Evolutionary conservation across 2,888 invertebrate species (phyloP).

Genomic region (Drosophila ezoana): DNA sequence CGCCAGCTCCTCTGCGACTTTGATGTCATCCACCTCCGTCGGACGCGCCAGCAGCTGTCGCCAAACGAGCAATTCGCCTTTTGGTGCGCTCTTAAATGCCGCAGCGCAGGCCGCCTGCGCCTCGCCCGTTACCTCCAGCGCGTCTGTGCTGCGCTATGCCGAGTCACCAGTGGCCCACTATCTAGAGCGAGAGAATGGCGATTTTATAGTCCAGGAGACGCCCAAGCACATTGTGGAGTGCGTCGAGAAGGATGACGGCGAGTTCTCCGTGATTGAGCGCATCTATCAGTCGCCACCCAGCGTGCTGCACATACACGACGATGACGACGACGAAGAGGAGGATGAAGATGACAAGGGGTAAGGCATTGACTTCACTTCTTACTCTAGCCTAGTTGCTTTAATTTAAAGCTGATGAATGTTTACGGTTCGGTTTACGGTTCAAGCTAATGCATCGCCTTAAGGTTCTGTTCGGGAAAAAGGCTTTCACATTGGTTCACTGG

Average conservation of each 20-base stretch:
- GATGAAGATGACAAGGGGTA: slow-evolving; percentile 55
- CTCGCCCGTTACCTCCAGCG: slow-evolving; percentile 74
- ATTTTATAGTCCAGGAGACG: slow-evolving; percentile 84
- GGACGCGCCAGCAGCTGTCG: slow-evolving; percentile 44
- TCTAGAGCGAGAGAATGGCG: slow-evolving; percentile 84
- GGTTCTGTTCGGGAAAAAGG: too few relatives aligned
- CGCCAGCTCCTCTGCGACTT: slow-evolving; percentile 29
- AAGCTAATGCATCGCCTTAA: too few relatives aligned
- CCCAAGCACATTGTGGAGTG: slow-evolving; percentile 85
- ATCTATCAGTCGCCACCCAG: slow-evolving; percentile 84
- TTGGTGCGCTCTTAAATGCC: slow-evolving; percentile 73
- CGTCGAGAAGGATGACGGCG: slow-evolving; percentile 84
- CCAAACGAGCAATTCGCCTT: slow-evolving; percentile 77
- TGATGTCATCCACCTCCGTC: slow-evolving; percentile 22
- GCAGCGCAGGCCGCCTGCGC: slow-evolving; percentile 70
- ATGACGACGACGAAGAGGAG: slow-evolving; percentile 77
- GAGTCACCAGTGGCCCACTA: slow-evolving; percentile 84
- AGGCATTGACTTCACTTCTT: background rate
- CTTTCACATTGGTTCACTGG: too few relatives aligned
- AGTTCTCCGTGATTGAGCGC: slow-evolving; percentile 85
- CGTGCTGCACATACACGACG: slow-evolving; percentile 84
- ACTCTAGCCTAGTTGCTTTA: background rate
- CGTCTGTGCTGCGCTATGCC: slow-evolving; percentile 83
- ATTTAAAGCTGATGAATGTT: background rate
- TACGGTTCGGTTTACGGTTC: too few relatives aligned